Evolutionary conservation across 1,140 invertebrate species (phyloP), one percentile per base, ranked within the genome.

Genomic region (Cyclargus thomasi): DNA sequence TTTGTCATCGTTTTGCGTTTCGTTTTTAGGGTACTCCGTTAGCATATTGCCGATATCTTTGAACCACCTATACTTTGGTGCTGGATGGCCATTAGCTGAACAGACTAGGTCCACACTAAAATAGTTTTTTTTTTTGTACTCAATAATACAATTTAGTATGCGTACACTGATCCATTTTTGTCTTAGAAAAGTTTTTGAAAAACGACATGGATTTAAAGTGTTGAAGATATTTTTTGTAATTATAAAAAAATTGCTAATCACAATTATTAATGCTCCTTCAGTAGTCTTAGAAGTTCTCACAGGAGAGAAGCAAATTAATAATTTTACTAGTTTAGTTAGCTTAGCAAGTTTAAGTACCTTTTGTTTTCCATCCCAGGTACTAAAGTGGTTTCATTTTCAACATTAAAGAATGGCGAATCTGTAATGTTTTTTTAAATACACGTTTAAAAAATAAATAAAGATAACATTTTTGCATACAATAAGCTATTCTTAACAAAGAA

Each of bases 21-120:
- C 70, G 36, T 79, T 75, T 63, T 79, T 59, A 17, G 80, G 53
- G 53, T 76, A 80, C 63, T 85, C 79, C 6, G 73, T 70, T 8
- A 81, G 64, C 18, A 73, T 73, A 1, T 78, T 76, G 2, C 68
- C 71, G 14, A 73, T 57, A 20, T 82, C 76, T 68, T 74, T 74
- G 63, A 82, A 88, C 81, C 82, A 85, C 69, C 75, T 73, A 64
- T 84, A 88, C 17, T 74, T 77, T 5, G 84, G 80, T 16, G 64
- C 22, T 17, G 86, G 86, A 67, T 73, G 81, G 0, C 73, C 83
- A 18, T 70, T 74, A 8, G 82, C 78, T 1, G 67, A 69, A 63
- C 86, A 88, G n/a, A 71, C 66, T 59, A 88, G 67, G 11, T 83
- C 73, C 5, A 83, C 71, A 35, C 86, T 88, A 59, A 67, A 88